Conservation (phyloP, 2,113 vertebrate species). For the Murina feae region DNA sequence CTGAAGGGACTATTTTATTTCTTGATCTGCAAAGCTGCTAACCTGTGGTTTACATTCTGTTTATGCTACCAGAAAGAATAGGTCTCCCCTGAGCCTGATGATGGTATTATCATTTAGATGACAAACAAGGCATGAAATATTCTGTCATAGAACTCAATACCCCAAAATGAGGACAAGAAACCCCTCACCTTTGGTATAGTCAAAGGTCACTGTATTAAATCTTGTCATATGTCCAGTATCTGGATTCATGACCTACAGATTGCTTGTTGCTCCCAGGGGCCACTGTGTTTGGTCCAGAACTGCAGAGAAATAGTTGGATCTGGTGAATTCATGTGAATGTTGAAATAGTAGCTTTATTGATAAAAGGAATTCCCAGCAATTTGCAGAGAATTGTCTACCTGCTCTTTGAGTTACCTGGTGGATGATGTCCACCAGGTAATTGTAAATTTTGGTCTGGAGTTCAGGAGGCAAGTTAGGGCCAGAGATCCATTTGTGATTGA, state of each 20-base stretch:
- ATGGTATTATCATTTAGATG: slow-evolving; percentile 29
- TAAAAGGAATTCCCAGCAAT: neutral
- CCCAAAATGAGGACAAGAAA: neutral
- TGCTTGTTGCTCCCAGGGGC: neutral
- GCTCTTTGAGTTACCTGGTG: slow-evolving; percentile 19
- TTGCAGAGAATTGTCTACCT: neutral
- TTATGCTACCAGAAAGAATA: neutral
- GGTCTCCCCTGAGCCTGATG: neutral
- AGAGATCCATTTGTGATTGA: neutral
- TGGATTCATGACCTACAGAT: neutral
- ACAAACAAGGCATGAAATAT: slow-evolving; percentile 58
- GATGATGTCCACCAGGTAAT: neutral
- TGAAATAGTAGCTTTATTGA: neutral
- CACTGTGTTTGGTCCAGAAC: neutral
- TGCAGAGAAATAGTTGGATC: neutral
- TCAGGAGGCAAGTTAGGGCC: neutral
- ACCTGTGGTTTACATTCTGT: neutral
- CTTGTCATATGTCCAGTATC: neutral
- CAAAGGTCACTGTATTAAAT: neutral
- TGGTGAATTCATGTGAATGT: neutral
- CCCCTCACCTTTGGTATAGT: slow-evolving; percentile 22
- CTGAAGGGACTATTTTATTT: neutral
- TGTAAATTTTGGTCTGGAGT: slow-evolving; percentile 22
- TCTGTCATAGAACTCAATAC: slow-evolving; percentile 47
- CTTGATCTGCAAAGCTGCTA: slow-evolving; percentile 14